Evolutionary conservation across 2,888 invertebrate species (phyloP), one percentile per base, ranked within the genome.

Genomic region (Drosophila mercatorum): DNA sequence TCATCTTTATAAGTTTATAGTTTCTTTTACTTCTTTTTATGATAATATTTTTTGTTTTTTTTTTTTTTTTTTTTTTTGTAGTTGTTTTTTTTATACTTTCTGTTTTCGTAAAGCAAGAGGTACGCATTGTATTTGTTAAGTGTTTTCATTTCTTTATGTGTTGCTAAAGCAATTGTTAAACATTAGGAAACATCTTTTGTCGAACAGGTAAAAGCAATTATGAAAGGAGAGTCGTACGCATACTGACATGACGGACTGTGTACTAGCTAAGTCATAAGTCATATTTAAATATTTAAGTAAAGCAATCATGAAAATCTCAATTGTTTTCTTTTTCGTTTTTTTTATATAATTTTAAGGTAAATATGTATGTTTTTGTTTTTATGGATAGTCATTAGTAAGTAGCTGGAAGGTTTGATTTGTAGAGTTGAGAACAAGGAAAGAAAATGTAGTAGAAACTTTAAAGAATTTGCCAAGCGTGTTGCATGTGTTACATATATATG

Each of bases 91-190:
- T 76, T 86, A 67, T 79, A 72, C 72, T 75, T 75, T 68, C 68
- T 74, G 72, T 81, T 80, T 73, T 82, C 66, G 77, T 90, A 88
- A 89, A 89, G 89, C 89, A 89, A 88, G 90, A 89, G 89, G 89
- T 89, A 89, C 90, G 86, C 90, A 74, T 90, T 89, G 88, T 89
- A 88, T 88, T 79, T 89, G 53, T 53, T 53, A 53, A 40, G 26
- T 53, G 26, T 53, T 38, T 26, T 26, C 17, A 65, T 53, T 73
- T 63, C 22, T 53, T 31, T 68, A 63, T 66, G 68, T 80, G 70
- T 72, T 83, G 73, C 74, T 72, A 84, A 85, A 89, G 89, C 88
- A 89, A 69, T 81, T 80, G 71, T 71, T 81, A 75, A 86, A 81
- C 60, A 74, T 87, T 84, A 83, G 87, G 83, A 84, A 89, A 89